Percentiles rank a stretch among this genome's conserved stretches.
Evolutionary conservation across 2,888 invertebrate species (phyloP).

Genomic region (Vesta saturnalis): DNA sequence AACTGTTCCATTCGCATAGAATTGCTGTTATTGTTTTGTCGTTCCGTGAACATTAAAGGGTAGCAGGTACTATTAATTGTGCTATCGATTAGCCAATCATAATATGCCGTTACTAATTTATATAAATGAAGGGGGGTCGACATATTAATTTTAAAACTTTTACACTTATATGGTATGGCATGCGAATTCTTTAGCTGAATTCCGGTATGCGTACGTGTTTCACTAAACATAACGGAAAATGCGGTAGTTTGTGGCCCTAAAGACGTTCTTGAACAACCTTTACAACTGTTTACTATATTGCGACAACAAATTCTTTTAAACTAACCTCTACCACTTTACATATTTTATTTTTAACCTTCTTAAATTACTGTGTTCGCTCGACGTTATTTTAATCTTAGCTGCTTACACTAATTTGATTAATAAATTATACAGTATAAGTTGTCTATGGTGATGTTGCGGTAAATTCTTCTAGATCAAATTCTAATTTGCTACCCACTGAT

Average conservation of each 20-base stretch:
- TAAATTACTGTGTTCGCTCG: not conserved
- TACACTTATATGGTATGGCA: slow-evolving; percentile 23
- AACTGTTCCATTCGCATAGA: no score
- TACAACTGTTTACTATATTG: slow-evolving; percentile 33
- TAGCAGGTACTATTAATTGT: no score
- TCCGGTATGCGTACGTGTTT: slow-evolving; percentile 15
- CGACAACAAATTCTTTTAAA: slow-evolving; percentile 30
- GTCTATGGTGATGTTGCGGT: slow-evolving; percentile 1
- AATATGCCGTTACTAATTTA: slow-evolving; percentile 3
- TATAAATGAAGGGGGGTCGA: slow-evolving; percentile 21
- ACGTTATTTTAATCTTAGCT: no score
- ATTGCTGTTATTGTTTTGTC: no score
- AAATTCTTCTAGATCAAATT: no score
- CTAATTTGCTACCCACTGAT: no score
- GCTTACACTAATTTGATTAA: no score
- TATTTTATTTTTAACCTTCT: not conserved
- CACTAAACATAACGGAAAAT: slow-evolving; percentile 21
- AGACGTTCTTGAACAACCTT: slow-evolving; percentile 31
- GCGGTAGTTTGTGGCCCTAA: slow-evolving; percentile 24
- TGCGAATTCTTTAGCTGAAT: slow-evolving; percentile 30
- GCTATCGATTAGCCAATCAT: no score
- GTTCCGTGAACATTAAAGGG: no score
- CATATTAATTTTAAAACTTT: slow-evolving; percentile 25
- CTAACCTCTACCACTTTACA: no score
- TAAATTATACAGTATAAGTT: not conserved